A percentile compares a stretch with the other conserved stretches of the same genome.
phyloP scores from a whole-genome alignment of 2,888 invertebrate species.

The Amiota communis region DNA sequence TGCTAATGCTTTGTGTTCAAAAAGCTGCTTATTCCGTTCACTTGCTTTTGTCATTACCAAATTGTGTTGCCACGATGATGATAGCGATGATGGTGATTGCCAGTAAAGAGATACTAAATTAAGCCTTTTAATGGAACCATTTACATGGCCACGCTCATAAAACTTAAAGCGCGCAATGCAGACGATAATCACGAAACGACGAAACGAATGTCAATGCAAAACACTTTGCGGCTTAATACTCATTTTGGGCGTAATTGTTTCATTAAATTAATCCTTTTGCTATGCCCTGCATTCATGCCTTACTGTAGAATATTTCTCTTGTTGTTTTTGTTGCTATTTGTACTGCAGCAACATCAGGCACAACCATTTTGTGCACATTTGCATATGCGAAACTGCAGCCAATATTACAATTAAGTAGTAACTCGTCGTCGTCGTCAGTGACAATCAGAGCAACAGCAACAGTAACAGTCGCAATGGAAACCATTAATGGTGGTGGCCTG shows the following conservation, averaged over 20 bases:
- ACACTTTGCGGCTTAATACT: constrained; percentile 43
- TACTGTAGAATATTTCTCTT: neutral
- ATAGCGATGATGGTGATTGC: too few relatives aligned
- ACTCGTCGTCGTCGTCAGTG: neutral
- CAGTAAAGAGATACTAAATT: neutral
- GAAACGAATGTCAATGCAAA: constrained; percentile 33
- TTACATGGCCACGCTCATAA: neutral
- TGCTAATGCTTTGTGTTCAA: neutral
- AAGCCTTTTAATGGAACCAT: neutral
- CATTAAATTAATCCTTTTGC: constrained; percentile 26
- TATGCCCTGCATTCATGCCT: neutral
- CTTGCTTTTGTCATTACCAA: constrained; percentile 15
- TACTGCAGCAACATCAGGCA: neutral
- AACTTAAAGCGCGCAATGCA: neutral
- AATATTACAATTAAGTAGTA: constrained; percentile 22
- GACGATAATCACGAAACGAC: neutral
- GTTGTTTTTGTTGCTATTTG: constrained; percentile 17
- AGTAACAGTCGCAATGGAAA: neutral
- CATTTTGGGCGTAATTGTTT: constrained; percentile 29
- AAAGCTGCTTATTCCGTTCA: constrained; percentile 13
- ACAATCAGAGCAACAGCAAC: too few relatives aligned
- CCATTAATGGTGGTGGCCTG: neutral
- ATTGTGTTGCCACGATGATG: neutral
- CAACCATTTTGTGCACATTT: constrained; percentile 6
- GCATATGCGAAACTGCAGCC: constrained; percentile 20